phyloP scores from a whole-genome alignment of 2,113 vertebrate genomes.

The Cygnus buccinator region DNA sequence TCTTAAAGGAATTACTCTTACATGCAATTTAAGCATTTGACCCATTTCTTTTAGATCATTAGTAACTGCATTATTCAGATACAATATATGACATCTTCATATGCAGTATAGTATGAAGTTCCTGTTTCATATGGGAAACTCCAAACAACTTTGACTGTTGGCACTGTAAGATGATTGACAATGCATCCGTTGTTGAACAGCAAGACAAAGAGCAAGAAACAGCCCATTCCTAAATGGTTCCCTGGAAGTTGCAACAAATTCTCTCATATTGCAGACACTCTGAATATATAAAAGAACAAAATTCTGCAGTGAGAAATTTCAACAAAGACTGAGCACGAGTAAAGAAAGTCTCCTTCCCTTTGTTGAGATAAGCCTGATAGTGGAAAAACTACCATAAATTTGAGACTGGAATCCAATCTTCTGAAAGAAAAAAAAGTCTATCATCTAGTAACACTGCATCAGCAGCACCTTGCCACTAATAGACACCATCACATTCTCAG shows the following conservation, averaged over 20 bases:
- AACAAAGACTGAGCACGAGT: neutral
- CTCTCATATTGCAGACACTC: neutral
- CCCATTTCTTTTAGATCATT: neutral
- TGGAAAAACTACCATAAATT: neutral
- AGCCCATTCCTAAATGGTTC: neutral
- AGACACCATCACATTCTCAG: neutral
- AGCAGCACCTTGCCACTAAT: neutral
- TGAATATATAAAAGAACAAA: accelerated
- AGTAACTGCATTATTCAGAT: neutral
- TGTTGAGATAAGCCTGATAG: neutral
- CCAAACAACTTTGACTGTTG: neutral
- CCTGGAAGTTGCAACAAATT: accelerated
- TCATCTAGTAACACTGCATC: neutral
- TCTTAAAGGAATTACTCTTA: neutral
- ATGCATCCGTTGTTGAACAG: neutral
- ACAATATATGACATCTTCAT: neutral
- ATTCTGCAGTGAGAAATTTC: neutral
- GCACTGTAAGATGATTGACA: neutral
- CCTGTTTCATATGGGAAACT: neutral
- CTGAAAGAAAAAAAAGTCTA: neutral
- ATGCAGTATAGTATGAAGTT: neutral
- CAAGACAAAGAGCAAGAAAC: neutral
- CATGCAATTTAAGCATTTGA: neutral
- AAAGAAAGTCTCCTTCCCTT: neutral
- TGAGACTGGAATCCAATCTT: neutral